Conservation (phyloP, 2,113 vertebrate genomes). For the Hippocampus guttulatus region DNA sequence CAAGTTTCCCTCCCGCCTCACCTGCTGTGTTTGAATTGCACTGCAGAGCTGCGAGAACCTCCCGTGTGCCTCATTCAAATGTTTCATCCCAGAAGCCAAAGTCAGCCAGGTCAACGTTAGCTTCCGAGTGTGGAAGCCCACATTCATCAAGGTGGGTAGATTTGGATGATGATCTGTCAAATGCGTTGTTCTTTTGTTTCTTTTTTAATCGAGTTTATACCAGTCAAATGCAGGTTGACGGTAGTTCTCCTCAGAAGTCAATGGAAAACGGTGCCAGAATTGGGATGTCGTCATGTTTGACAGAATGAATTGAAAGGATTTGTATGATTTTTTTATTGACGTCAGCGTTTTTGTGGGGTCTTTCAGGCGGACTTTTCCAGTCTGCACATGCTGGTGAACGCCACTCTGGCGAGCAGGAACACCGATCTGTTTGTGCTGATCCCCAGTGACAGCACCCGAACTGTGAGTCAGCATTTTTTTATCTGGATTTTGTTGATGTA, state of each 20-base stretch:
- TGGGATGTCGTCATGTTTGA: neutral
- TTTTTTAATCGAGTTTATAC: too few relatives aligned
- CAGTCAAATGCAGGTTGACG: too few relatives aligned
- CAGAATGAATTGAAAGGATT: too few relatives aligned
- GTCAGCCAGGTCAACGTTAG: constrained; percentile 81
- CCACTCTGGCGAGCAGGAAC: constrained; percentile 63
- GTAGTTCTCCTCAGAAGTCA: neutral
- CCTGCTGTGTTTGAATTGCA: neutral
- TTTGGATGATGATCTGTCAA: too few relatives aligned
- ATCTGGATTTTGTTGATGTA: neutral
- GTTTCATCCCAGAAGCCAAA: constrained; percentile 69
- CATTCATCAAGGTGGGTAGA: constrained; percentile 83
- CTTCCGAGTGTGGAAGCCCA: constrained; percentile 87
- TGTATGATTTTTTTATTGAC: too few relatives aligned
- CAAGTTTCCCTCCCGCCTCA: neutral
- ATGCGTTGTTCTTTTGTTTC: too few relatives aligned
- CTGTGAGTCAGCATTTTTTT: constrained; percentile 66
- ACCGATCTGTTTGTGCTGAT: constrained; percentile 72
- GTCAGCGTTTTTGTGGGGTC: constrained; percentile 8
- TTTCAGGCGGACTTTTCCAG: constrained; percentile 81
- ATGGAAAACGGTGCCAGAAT: neutral
- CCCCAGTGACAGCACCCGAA: constrained; percentile 66
- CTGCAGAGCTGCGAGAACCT: constrained; percentile 77
- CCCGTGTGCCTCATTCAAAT: constrained; percentile 71
- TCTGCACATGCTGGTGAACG: constrained; percentile 75